Conservation (phyloP, 2,797 vertebrate species). For the Melanitta fusca region DNA sequence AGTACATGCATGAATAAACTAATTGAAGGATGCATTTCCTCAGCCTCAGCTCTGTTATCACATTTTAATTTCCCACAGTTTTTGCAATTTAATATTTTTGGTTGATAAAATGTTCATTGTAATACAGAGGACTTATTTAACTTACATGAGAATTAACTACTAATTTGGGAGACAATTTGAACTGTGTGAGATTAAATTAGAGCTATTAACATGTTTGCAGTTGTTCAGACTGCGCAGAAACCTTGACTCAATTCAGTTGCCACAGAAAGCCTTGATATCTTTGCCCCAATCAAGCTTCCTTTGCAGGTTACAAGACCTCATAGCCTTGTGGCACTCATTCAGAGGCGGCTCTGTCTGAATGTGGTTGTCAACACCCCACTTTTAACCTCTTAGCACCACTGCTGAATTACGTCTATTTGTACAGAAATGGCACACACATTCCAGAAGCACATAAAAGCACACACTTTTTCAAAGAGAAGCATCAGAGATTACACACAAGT, state of each 20-base stretch:
- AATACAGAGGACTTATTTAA: not conserved
- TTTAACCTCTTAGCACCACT: not conserved
- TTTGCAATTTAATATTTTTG: not conserved
- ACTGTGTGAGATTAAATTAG: not conserved
- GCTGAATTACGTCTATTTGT: not conserved
- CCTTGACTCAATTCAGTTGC: not conserved
- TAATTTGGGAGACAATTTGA: not conserved
- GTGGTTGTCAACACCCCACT: not conserved
- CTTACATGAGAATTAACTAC: not conserved
- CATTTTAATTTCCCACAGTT: not conserved
- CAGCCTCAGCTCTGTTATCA: not conserved
- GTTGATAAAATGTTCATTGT: not conserved
- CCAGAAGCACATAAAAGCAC: rapidly evolving
- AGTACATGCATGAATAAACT: not conserved
- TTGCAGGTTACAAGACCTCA: not conserved
- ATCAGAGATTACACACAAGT: not conserved
- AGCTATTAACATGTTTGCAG: not conserved
- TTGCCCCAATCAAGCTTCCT: not conserved
- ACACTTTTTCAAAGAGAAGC: not conserved
- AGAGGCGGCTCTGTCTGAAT: not conserved
- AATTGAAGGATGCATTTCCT: constrained; percentile 14
- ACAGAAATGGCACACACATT: not conserved
- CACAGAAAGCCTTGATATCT: not conserved
- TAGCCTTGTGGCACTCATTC: not conserved
- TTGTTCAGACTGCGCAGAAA: not conserved